These are phyloP conservation scores for Tonatia bakeri DNA, from an alignment of 2,113 vertebrate species.

Conservation along the genomic window DNA sequence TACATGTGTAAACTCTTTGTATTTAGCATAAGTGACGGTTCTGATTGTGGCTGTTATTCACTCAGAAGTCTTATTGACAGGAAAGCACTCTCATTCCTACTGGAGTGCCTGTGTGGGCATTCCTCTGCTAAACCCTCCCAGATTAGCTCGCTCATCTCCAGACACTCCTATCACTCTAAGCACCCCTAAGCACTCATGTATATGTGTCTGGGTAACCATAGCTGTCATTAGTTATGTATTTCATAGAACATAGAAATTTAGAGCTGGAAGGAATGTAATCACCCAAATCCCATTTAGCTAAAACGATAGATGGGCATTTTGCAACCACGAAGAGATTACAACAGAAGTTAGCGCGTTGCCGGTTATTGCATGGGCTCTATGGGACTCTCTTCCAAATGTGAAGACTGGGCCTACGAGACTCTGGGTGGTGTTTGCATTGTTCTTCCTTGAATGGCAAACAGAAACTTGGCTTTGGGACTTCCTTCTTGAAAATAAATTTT, in stretches of 20 bases:
- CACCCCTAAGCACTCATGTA: conserved; percentile 21
- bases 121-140: not conserved
- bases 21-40: not conserved
- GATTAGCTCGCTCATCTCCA: conserved; percentile 47
- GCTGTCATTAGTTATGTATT: conserved; percentile 64
- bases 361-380: conserved; percentile 48
- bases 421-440: conserved; percentile 54
- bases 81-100: not conserved
- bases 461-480: conserved; percentile 60
- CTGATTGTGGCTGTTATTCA: not conserved
- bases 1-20: not conserved
- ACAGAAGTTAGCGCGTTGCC: conserved; percentile 36
- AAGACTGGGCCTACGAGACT: conserved; percentile 32
- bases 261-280: conserved; percentile 57
- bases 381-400: conserved; percentile 47
- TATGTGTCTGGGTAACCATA: conserved; percentile 56
- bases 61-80: not conserved
- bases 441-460: conserved; percentile 45
- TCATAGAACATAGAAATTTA: conserved; percentile 61
- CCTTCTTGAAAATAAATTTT: conserved; percentile 68
- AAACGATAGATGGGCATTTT: conserved; percentile 59
- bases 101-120: not conserved
- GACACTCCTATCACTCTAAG: not conserved
- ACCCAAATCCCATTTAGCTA: conserved; percentile 64
- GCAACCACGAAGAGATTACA: conserved; percentile 54